phyloP scores from a whole-genome alignment of 2,113 vertebrate species.

The Atherinomorus stipes region DNA sequence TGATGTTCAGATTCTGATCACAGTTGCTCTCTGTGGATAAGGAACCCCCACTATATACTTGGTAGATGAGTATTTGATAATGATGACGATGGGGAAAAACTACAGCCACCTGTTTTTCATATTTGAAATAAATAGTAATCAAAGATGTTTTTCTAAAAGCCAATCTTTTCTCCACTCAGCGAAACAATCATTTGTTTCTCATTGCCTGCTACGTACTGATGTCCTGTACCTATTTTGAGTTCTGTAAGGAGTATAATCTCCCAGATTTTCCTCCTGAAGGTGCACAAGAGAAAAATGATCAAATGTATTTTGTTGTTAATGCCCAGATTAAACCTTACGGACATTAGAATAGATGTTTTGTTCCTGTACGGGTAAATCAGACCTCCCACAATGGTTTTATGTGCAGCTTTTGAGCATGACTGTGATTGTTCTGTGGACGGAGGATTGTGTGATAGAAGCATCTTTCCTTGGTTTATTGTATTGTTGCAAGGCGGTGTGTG shows the following conservation, averaged over 20 bases:
- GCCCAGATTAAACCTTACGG: conserved; percentile 19
- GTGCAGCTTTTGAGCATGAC: too few species aligned
- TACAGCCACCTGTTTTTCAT: too few species aligned
- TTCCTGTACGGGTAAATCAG: conserved; percentile 13
- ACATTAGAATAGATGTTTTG: conserved; percentile 10
- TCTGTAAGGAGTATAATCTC: conserved; percentile 21
- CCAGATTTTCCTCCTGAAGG: neutral
- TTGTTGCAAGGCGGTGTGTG: too few species aligned
- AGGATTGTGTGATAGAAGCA: too few species aligned
- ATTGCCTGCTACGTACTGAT: conserved; percentile 48
- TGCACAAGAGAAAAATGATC: conserved; percentile 20
- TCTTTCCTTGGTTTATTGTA: too few species aligned
- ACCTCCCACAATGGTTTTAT: neutral
- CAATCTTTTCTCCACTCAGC: conserved; percentile 17
- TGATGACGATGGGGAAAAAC: too few species aligned
- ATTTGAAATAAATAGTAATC: conserved; percentile 15
- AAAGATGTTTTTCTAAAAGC: conserved; percentile 38
- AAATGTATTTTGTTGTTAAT: conserved; percentile 7
- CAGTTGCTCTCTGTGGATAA: too few species aligned
- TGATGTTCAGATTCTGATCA: too few species aligned
- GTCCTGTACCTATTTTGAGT: conserved; percentile 33
- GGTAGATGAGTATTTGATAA: too few species aligned
- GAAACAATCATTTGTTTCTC: conserved; percentile 49
- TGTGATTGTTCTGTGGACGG: too few species aligned
- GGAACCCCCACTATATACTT: too few species aligned